A percentile compares a stretch with the other conserved stretches of the same genome.
Conservation (phyloP, 2,888 invertebrate species). For the Physocephala rufipes region DNA sequence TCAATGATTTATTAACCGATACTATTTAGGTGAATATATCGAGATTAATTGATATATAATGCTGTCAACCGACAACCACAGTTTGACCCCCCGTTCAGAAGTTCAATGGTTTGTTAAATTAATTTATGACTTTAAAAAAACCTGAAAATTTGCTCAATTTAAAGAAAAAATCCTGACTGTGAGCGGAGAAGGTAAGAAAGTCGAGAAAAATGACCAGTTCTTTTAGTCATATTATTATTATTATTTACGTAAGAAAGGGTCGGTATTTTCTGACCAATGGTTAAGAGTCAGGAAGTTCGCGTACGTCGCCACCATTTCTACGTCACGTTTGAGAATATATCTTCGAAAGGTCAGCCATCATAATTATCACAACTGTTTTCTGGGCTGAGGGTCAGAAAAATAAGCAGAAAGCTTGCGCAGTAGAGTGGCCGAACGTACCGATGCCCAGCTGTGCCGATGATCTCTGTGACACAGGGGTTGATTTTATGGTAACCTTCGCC, state of each 20-base stretch:
- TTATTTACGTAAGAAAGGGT: slow-evolving; percentile 38
- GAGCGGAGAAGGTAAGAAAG: background rate
- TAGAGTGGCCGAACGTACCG: slow-evolving; percentile 25
- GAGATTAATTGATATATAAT: slow-evolving; percentile 63
- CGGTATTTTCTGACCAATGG: slow-evolving; percentile 58
- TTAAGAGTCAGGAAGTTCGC: slow-evolving; percentile 59
- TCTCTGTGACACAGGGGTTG: slow-evolving; percentile 40
- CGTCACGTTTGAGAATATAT: slow-evolving; percentile 31
- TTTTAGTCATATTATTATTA: background rate
- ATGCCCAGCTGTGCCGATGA: slow-evolving; percentile 48
- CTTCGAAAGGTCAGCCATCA: slow-evolving; percentile 59
- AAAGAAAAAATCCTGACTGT: background rate
- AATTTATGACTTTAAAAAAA: slow-evolving; percentile 27
- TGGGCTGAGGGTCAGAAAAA: slow-evolving; percentile 39
- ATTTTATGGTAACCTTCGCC: slow-evolving; percentile 16
- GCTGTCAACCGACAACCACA: slow-evolving; percentile 61
- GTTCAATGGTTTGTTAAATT: slow-evolving; percentile 47
- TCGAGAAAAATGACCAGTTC: slow-evolving; percentile 4
- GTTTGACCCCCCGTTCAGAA: slow-evolving; percentile 46
- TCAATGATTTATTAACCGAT: slow-evolving; percentile 55
- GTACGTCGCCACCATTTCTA: slow-evolving; percentile 55
- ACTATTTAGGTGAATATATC: slow-evolving; percentile 57
- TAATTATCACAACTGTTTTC: slow-evolving; percentile 61
- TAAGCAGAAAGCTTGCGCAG: slow-evolving; percentile 28
- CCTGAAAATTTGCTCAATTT: slow-evolving; percentile 4